These are phyloP conservation scores for Diorhabda sublineata DNA, from an alignment of 1,140 invertebrate genomes.

Conservation along the genomic window DNA sequence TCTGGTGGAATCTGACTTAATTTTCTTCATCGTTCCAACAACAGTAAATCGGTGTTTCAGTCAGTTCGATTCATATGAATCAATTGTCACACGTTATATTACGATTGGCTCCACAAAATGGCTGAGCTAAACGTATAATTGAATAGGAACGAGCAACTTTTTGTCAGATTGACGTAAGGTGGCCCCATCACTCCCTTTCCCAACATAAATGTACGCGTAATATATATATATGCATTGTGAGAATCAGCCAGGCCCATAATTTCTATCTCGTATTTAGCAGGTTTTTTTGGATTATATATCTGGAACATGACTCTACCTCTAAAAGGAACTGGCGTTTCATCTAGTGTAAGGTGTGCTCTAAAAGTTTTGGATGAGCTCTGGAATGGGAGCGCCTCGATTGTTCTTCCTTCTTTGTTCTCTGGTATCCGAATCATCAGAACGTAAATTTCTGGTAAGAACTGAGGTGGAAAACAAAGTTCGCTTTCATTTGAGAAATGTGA, in stretches of 20 bases:
- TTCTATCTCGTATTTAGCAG: slow-evolving; percentile 23
- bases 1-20: no score
- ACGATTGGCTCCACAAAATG: no score
- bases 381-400: neutral
- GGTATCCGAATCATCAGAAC: slow-evolving; percentile 1
- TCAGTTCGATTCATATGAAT: no score
- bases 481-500: neutral
- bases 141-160: no score
- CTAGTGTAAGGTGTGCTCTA: slow-evolving; percentile 24
- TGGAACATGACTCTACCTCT: slow-evolving; percentile 16
- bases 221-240: slow-evolving; percentile 37
- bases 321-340: slow-evolving; percentile 40
- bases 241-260: slow-evolving; percentile 13
- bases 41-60: no score
- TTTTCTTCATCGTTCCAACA: no score
- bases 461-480: slow-evolving; percentile 2
- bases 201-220: slow-evolving; percentile 19
- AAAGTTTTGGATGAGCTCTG: neutral
- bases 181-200: no score
- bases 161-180: no score
- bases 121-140: no score
- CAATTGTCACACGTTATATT: no score
- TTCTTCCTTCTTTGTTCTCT: slow-evolving; percentile 10
- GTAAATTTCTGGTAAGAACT: neutral
- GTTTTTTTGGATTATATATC: slow-evolving; percentile 19